A percentile compares a stretch with the other conserved stretches of the same genome.
Conservation (phyloP, 2,113 vertebrate species). For the Dasyprocta punctata region DNA sequence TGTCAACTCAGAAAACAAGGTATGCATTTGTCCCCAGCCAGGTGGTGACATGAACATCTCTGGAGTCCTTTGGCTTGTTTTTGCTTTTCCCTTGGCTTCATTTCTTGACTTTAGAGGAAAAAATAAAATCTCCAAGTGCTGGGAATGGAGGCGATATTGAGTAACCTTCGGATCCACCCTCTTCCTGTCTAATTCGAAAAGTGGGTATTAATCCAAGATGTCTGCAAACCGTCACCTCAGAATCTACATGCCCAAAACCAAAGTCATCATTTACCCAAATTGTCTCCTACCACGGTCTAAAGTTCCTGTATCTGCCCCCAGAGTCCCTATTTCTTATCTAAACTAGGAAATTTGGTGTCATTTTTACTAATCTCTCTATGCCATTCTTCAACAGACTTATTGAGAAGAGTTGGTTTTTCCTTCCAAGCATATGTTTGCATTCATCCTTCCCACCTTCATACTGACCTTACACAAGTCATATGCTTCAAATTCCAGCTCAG, state of each 20-base stretch:
- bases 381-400: background rate
- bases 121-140: background rate
- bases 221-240: background rate
- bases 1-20: slow-evolving; percentile 32
- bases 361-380: background rate
- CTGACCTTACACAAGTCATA: background rate
- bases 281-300: background rate
- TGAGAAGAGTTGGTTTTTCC: background rate
- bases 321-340: slow-evolving; percentile 36
- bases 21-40: background rate
- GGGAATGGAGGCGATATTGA: background rate
- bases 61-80: background rate
- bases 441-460: background rate
- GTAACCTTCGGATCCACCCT: background rate
- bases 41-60: background rate
- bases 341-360: background rate
- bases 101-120: background rate
- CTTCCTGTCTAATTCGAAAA: background rate
- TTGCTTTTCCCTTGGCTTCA: background rate
- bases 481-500: background rate
- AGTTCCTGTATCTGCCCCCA: background rate
- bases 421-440: background rate
- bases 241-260: background rate
- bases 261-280: slow-evolving; percentile 20
- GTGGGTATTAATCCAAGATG: background rate